phyloP scores from a whole-genome alignment of 2,797 vertebrate species.

The Hippocampus kuda region DNA sequence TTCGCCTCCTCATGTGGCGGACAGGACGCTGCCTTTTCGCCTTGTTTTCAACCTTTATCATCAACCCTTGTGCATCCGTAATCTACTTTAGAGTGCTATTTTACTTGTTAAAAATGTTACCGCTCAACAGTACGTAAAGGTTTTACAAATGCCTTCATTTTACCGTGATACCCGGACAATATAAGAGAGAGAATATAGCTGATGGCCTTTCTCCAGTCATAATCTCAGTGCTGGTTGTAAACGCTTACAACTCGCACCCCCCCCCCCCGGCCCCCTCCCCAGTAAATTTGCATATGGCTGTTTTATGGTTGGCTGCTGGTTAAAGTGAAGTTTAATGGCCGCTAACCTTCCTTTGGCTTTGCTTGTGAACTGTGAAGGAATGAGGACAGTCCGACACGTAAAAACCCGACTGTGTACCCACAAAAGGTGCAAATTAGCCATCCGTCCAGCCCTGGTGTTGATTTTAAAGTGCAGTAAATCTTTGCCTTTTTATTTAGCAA shows the following conservation, averaged over 20 bases:
- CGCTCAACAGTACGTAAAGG: no score
- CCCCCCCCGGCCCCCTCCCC: background rate
- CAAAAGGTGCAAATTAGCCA: background rate
- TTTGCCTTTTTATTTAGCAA: background rate
- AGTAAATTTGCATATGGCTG: constrained; percentile 3
- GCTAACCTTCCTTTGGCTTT: constrained; percentile 1
- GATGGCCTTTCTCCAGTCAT: background rate
- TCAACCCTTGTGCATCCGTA: no score
- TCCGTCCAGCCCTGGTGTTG: background rate
- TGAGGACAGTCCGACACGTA: background rate
- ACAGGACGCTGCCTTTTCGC: no score
- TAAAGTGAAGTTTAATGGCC: background rate
- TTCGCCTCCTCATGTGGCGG: no score
- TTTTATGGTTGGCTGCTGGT: background rate
- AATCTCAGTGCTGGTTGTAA: constrained; percentile 1
- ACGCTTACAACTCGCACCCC: background rate
- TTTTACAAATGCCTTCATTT: no score
- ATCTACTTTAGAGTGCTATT: no score
- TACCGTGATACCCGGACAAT: background rate
- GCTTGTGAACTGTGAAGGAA: background rate
- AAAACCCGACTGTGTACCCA: background rate
- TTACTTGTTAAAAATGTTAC: no score
- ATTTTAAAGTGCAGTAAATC: background rate
- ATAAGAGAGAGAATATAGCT: background rate
- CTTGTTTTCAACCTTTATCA: no score